Percentiles rank a stretch among this genome's conserved stretches.
Conservation (phyloP, 2,113 vertebrate species). For the Panthera tigris region DNA sequence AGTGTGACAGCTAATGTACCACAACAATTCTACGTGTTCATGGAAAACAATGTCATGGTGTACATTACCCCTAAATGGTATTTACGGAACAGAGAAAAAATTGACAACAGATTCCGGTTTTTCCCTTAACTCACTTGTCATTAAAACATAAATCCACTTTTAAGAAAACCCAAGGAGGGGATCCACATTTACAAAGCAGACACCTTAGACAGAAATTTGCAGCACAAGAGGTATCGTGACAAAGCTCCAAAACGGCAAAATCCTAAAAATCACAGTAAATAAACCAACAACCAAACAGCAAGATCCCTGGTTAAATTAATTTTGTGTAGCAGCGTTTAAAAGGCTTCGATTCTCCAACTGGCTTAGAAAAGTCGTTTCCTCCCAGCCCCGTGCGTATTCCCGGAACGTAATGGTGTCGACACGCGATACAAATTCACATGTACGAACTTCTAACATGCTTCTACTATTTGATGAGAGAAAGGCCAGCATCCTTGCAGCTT, state of each 20-base stretch:
- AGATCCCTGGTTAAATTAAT: not conserved
- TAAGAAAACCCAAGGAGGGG: not conserved
- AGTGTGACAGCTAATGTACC: not conserved
- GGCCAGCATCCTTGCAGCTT: not conserved
- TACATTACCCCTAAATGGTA: not conserved
- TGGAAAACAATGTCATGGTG: not conserved
- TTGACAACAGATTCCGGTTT: not conserved
- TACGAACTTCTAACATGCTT: not conserved
- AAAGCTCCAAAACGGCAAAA: not conserved
- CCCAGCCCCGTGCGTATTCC: not conserved
- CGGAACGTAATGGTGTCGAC: not conserved
- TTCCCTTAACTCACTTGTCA: not conserved
- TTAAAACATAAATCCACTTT: not conserved
- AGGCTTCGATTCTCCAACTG: not conserved
- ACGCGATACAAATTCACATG: not conserved
- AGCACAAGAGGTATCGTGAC: not conserved
- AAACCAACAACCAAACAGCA: not conserved
- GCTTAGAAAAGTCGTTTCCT: not conserved
- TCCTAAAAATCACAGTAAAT: not conserved
- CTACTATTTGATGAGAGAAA: not conserved
- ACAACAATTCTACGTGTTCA: not conserved
- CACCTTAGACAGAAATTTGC: not conserved
- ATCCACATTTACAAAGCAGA: not conserved
- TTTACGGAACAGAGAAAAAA: slow-evolving; percentile 23
- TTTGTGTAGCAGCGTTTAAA: not conserved